Percentiles rank a stretch among this genome's conserved stretches.
Evolutionary conservation across 1,140 invertebrate genomes (phyloP).

Genomic region (Dendroctonus valens): DNA sequence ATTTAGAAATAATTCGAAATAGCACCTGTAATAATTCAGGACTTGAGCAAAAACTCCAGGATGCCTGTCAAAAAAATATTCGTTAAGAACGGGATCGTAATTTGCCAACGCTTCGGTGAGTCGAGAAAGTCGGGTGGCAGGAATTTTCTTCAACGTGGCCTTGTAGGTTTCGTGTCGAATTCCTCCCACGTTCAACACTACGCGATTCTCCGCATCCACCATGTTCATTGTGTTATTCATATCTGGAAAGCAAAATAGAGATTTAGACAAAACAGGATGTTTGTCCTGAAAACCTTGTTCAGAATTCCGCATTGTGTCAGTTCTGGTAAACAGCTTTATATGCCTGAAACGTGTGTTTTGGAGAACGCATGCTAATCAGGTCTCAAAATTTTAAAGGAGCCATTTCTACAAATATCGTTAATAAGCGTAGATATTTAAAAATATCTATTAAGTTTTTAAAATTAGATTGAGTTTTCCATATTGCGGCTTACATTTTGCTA

Average conservation of each 20-base stretch:
- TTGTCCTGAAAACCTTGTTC: no score
- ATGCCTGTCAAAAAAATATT: conserved; percentile 99
- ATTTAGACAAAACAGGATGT: no score
- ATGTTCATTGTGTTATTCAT: conserved; percentile 70
- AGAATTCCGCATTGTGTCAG: no score
- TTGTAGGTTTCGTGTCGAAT: conserved; percentile 97
- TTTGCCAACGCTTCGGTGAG: conserved; percentile 89
- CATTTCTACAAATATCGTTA: no score
- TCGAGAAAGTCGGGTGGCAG: conserved; percentile 84
- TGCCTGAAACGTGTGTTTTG: no score
- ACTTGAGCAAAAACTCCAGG: conserved; percentile 96
- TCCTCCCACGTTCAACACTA: conserved; percentile 97
- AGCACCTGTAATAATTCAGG: conserved; percentile 82
- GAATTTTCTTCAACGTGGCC: conserved; percentile 90
- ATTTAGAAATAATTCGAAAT: background rate
- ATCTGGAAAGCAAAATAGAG: conserved; percentile 30
- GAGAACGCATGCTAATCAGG: no score
- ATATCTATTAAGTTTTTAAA: no score
- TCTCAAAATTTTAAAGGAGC: no score
- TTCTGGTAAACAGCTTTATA: no score
- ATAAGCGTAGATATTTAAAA: no score
- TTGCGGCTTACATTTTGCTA: no score
- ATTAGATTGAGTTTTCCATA: no score
- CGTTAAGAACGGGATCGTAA: conserved; percentile 94
- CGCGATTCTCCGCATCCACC: conserved; percentile 95